phyloP scores from a whole-genome alignment of 64 coral and sea anemone species.

The Hydrozoanthus tunicans region DNA sequence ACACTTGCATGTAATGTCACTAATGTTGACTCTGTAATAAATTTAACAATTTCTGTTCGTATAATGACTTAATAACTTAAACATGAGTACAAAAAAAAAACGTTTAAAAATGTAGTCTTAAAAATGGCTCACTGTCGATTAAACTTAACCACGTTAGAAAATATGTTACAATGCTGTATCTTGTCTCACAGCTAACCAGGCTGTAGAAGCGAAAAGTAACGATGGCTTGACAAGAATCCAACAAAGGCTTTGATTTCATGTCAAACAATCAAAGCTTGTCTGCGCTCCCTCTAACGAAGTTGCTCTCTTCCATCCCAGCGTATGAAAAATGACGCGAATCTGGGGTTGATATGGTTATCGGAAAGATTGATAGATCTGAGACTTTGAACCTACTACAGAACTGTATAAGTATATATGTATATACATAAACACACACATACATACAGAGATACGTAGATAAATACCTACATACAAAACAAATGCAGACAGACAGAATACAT shows the following conservation, averaged over 20 bases:
- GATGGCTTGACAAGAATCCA: too few species aligned
- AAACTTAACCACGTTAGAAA: slow-evolving; percentile 16
- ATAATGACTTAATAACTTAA: slow-evolving; percentile 6
- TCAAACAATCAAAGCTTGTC: not conserved
- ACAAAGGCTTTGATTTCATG: not conserved
- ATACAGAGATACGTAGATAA: not conserved
- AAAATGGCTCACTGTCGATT: slow-evolving; percentile 11
- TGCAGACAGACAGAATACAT: not conserved
- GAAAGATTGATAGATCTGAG: too few species aligned
- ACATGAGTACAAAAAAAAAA: slow-evolving; percentile 23
- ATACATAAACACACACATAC: not conserved
- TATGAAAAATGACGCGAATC: not conserved
- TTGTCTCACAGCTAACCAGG: not conserved
- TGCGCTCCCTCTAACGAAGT: not conserved
- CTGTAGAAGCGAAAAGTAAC: too few species aligned
- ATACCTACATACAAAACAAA: not conserved
- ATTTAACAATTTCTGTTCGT: slow-evolving; percentile 20
- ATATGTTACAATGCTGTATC: not conserved
- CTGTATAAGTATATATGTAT: not conserved
- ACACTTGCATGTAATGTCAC: not conserved
- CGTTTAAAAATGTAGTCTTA: slow-evolving; percentile 13
- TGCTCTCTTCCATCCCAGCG: not conserved
- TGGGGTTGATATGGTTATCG: not conserved
- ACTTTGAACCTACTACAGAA: not conserved
- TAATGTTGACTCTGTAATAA: slow-evolving; percentile 16